phyloP scores from a whole-genome alignment of 2,888 invertebrate genomes.

The Cosmia pyralina region DNA sequence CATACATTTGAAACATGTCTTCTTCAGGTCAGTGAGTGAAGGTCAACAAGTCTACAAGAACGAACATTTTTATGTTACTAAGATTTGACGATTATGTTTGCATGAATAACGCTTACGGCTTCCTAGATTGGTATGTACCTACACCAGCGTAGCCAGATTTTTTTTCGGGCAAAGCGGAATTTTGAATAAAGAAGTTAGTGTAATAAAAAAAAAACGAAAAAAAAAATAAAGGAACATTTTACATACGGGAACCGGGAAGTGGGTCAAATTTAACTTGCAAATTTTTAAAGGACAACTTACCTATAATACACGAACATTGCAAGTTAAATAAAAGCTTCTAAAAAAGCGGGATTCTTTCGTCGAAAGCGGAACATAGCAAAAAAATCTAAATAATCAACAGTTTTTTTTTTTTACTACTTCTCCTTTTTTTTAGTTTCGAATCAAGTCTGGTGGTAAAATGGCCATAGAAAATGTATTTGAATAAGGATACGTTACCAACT shows the following conservation, averaged over 20 bases:
- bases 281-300: too few species aligned
- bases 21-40: constrained; percentile 35
- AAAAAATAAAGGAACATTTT: too few species aligned
- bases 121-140: too few species aligned
- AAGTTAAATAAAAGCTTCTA: neutral
- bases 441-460: too few species aligned
- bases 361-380: neutral
- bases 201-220: too few species aligned
- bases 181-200: too few species aligned
- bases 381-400: neutral
- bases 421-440: neutral
- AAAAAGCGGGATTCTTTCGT: neutral
- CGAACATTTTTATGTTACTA: neutral
- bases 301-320: too few species aligned
- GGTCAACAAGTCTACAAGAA: constrained; percentile 1
- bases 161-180: neutral
- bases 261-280: too few species aligned
- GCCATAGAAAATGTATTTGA: too few species aligned
- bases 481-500: too few species aligned
- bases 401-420: neutral
- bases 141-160: too few species aligned
- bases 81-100: constrained; percentile 1
- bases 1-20: constrained; percentile 25
- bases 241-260: too few species aligned
- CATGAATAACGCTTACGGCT: neutral